Evolutionary conservation across 2,113 vertebrate genomes (phyloP).

Genomic region (Colaptes auratus): DNA sequence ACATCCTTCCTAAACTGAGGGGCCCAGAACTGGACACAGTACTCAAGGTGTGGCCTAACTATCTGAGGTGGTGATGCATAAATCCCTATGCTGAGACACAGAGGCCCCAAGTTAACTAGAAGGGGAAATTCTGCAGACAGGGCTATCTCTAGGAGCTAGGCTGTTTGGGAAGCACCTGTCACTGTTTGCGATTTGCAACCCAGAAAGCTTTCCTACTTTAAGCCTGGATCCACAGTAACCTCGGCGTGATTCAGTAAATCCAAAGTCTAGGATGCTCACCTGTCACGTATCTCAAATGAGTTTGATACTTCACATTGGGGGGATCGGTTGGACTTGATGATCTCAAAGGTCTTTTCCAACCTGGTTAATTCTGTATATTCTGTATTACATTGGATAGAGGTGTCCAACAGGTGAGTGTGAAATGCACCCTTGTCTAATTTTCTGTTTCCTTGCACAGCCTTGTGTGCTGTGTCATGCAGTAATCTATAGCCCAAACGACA

Average conservation of each 20-base stretch:
- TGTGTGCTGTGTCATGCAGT: background rate
- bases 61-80: background rate
- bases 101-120: background rate
- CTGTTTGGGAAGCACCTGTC: background rate
- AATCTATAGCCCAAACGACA: background rate
- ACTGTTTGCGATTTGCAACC: background rate
- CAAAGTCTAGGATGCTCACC: background rate
- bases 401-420: background rate
- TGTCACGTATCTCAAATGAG: background rate
- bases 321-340: no score
- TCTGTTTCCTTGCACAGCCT: background rate
- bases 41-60: no score
- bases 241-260: background rate
- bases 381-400: background rate
- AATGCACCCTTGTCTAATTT: background rate
- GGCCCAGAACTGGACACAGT: no score
- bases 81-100: background rate
- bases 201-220: background rate
- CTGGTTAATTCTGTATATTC: no score
- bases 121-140: background rate
- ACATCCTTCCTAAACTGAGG: no score
- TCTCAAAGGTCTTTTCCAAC: no score
- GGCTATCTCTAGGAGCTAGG: background rate
- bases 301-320: background rate
- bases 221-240: background rate